Evolutionary conservation across 2,797 vertebrate species (phyloP), one percentile per base, ranked within the genome.

Genomic region (Craterocephalus amniculus): DNA sequence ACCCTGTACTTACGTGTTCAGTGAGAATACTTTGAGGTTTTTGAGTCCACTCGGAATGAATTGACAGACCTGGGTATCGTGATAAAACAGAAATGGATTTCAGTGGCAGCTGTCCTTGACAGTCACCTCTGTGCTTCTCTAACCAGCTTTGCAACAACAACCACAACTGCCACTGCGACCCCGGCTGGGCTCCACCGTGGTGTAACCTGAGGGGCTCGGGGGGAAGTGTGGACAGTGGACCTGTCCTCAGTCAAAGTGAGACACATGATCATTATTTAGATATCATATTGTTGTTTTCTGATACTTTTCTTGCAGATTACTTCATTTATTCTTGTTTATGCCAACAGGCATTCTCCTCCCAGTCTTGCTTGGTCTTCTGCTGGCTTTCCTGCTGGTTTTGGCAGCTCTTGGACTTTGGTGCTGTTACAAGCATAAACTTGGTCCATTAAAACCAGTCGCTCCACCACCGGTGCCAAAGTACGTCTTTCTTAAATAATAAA

Each of bases 221-320:
- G 9, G 98, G 98, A n/a, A 99, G 97, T 68, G 5, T 95, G 0
- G 96, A 99, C 89, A 98, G 97, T 13, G 98, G 97, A 13, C 96
- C 96, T 2, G 92, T 96, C 69, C 81, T 85, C 65, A 61, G 76
- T 0, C 83, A 93, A 73, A 89, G 98, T 99, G 82, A 88, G 92
- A 76, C 51, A 36, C 51, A 13, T 9, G 13, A 5, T 38, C 6
- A 7, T 27, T 2, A 26, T 29, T 27, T 18, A 29, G 14, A 14
- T 4, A 18, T 45, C 18, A 3, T 22, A 5, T 6, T 56, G 2
- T 14, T 24, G 32, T 54, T 6, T 16, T 54, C 55, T 34, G 0
- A 34, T 11, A 3, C 14, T 13, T 34, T 24, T 76, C 11, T 67
- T 58, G 45, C 2, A 29, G 38, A 26, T 63, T 0, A 2, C 0